Base-by-base conservation (phyloP, 2,888 invertebrate species). In the Ceramica pisi region DNA sequence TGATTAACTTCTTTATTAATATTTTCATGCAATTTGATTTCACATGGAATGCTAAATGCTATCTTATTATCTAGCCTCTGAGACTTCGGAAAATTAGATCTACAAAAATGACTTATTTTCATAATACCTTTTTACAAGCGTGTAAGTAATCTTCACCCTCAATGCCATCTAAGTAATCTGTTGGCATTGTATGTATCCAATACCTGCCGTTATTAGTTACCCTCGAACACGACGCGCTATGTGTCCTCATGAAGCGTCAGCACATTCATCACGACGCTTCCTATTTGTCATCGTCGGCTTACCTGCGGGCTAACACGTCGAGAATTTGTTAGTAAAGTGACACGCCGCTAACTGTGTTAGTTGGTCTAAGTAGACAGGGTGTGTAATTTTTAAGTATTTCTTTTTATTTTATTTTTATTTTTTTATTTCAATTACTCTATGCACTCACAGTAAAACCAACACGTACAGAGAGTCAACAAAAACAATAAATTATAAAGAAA, bases 211-310 rank as follows among this genome's bases (percentile, higher is more conserved):
- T 65, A 68, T 62, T 57, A 65, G 26, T 53, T 21, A 68, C n/a
- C 35, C 6, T 65, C 48, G 48, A 79, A 70, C 66, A 60, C 51
- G 65, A 69, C 7, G 14, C 62, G 38, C 57, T 38, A 41, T 67
- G 26, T 76, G 57, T 65, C 51, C 60, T 19, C 48, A 59, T 26
- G 56, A 26, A 63, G 3, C 16, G 46, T 10, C 21, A 23, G 55
- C 21, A 19, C 63, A 67, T 78, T 64, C 65, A 75, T 75, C 76
- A 75, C 41, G 8, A 23, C 62, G 35, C 26, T 38, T 41, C 41
- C 48, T 66, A 71, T 81, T 71, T 53, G 48, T 76, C 53, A 67
- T 67, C 26, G 16, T 57, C 50, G 31, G 53, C 21, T 73, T 65
- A 64, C 59, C 31, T 21, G n/a, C 14, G 35, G 23, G 5, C 41